Evolutionary conservation across 2,888 invertebrate genomes (phyloP).

Genomic region (Phasia obesa): DNA sequence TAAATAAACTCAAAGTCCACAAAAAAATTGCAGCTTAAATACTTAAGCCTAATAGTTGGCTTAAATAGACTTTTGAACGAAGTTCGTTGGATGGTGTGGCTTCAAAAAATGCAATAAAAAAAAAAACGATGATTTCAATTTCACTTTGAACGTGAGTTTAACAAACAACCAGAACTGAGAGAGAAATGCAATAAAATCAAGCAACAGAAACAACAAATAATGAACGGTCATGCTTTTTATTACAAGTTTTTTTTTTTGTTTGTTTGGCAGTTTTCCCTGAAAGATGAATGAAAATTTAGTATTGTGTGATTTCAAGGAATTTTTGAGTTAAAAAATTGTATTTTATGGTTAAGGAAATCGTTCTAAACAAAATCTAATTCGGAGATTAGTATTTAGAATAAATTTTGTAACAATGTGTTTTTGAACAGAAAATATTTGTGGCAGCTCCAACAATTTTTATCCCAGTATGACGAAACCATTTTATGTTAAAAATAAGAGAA

Average conservation of each 20-base stretch:
- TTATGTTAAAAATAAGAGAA: too few relatives aligned
- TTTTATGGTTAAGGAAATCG: constrained; percentile 3
- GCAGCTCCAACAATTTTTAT: too few relatives aligned
- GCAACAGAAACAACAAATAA: constrained; percentile 44
- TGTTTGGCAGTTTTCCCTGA: neutral
- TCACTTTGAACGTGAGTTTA: constrained; percentile 60
- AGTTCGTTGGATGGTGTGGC: constrained; percentile 24
- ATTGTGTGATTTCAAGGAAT: constrained; percentile 18
- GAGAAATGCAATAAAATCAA: neutral
- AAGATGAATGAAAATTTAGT: constrained; percentile 6
- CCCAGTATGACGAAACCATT: too few relatives aligned
- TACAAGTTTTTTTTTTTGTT: constrained; percentile 37
- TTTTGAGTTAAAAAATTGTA: constrained; percentile 12
- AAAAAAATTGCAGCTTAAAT: constrained; percentile 8
- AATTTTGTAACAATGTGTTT: neutral
- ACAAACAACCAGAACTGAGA: neutral
- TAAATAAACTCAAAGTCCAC: constrained; percentile 25
- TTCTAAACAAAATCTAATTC: constrained; percentile 2
- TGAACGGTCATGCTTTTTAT: constrained; percentile 51
- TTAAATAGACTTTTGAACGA: constrained; percentile 31
- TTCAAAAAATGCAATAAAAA: neutral
- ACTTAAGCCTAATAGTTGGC: constrained; percentile 48
- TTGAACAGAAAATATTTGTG: neutral
- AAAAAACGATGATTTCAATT: constrained; percentile 52
- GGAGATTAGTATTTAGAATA: neutral